These are phyloP conservation scores for Trididemnum nubilum DNA, from an alignment of 23 tunicate species.

Conservation along the genomic window DNA sequence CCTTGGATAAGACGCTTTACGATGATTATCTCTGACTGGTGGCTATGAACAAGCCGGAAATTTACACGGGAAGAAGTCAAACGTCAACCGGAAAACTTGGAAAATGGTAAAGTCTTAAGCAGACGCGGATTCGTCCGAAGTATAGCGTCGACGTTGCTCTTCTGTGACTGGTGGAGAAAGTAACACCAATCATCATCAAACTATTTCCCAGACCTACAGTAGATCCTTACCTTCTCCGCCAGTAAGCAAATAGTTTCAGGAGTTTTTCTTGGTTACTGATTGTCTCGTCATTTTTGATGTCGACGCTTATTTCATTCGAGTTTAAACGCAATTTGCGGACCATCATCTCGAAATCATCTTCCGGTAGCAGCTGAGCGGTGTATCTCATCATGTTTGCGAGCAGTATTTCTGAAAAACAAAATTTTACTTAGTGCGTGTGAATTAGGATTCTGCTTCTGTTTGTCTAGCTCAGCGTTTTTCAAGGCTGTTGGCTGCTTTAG, in stretches of 20 bases:
- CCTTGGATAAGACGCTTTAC: too few species aligned
- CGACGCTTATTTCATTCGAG: neutral
- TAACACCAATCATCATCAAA: too few species aligned
- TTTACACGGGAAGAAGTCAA: too few species aligned
- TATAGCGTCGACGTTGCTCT: neutral
- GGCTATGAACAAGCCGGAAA: too few species aligned
- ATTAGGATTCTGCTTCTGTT: too few species aligned
- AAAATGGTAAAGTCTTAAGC: neutral
- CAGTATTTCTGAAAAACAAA: conserved; percentile 25
- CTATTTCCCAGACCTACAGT: too few species aligned
- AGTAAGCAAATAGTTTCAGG: neutral
- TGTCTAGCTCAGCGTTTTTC: too few species aligned
- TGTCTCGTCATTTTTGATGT: neutral
- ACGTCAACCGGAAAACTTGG: neutral
- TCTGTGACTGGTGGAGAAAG: neutral
- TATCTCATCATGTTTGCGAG: conserved; percentile 18
- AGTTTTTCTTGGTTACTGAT: neutral
- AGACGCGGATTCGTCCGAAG: neutral
- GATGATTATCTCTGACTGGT: too few species aligned
- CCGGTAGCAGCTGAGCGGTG: neutral
- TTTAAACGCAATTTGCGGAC: neutral
- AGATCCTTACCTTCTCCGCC: conserved; percentile 7
- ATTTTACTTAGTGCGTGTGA: too few species aligned
- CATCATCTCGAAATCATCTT: neutral
- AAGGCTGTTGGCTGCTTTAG: too few species aligned